phyloP scores from a whole-genome alignment of 2,888 invertebrate species.

The Pristionchus mayeri region DNA sequence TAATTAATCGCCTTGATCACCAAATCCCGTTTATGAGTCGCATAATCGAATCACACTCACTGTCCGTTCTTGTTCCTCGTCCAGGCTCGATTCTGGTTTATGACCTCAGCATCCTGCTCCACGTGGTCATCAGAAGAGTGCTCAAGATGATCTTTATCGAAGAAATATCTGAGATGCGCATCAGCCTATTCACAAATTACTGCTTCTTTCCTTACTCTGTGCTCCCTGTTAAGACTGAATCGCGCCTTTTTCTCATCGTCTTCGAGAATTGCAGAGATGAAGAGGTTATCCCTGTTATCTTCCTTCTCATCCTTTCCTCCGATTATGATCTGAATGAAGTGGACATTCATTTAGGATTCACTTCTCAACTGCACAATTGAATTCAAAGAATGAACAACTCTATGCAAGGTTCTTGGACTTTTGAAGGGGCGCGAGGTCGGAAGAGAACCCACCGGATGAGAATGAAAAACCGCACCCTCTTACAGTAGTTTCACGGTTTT shows the following conservation, averaged over 20 bases:
- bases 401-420: too few relatives aligned
- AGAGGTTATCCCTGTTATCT: not conserved
- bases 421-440: not conserved
- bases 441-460: not conserved
- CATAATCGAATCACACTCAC: not conserved
- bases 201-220: too few relatives aligned
- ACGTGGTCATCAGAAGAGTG: not conserved
- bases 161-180: too few relatives aligned
- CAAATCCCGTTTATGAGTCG: too few relatives aligned
- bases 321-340: slow-evolving; percentile 18
- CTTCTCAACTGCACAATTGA: too few relatives aligned
- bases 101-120: not conserved
- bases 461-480: too few relatives aligned
- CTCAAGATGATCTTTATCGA: too few relatives aligned
- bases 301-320: not conserved
- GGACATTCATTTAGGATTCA: too few relatives aligned
- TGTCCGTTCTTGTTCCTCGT: slow-evolving; percentile 30
- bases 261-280: not conserved
- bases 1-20: too few relatives aligned
- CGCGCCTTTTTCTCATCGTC: not conserved
- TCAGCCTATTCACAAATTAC: too few relatives aligned
- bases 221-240: not conserved
- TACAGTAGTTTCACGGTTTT: not conserved
- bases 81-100: not conserved
- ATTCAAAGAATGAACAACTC: too few relatives aligned